phyloP scores from a whole-genome alignment of 1,140 invertebrate genomes.

The Drosophila mauritiana region DNA sequence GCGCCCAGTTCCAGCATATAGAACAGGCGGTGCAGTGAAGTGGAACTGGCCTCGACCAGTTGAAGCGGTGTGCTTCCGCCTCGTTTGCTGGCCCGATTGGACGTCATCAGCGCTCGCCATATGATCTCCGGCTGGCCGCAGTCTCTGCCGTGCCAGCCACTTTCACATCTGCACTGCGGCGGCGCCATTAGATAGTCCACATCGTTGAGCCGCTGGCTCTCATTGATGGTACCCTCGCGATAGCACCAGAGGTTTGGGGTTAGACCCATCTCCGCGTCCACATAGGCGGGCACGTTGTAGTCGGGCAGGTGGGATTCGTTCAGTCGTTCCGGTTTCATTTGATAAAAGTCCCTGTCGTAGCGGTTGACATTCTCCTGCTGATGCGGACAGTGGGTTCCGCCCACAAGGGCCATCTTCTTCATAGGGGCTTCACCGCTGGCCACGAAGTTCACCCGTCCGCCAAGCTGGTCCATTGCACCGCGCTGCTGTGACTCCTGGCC shows the following conservation, averaged over 20 bases:
- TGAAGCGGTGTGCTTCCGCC: conserved; percentile 45
- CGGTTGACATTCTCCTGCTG: conserved; percentile 63
- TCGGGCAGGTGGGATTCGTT: conserved; percentile 56
- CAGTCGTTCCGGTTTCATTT: conserved; percentile 57
- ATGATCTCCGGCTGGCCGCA: conserved; percentile 89
- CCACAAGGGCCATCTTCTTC: not conserved
- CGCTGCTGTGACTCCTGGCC: conserved; percentile 37
- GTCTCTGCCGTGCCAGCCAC: conserved; percentile 88
- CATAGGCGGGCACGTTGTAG: conserved; percentile 52
- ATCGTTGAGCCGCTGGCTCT: conserved; percentile 47
- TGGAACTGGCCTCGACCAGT: conserved; percentile 77
- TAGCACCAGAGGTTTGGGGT: conserved; percentile 86
- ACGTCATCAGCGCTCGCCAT: conserved; percentile 87
- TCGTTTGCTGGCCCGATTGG: conserved; percentile 46
- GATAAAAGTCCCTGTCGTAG: conserved; percentile 64
- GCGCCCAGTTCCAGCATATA: conserved; percentile 86
- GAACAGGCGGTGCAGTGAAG: conserved; percentile 85
- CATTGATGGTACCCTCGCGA: conserved; percentile 86
- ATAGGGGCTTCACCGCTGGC: not conserved
- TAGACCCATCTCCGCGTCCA: conserved; percentile 54
- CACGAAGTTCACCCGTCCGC: conserved; percentile 52
- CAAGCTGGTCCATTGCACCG: conserved; percentile 8
- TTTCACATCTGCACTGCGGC: conserved; percentile 86
- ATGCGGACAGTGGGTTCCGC: conserved; percentile 17
- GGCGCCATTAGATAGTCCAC: conserved; percentile 54